These are phyloP conservation scores for Mobula hypostoma DNA, from an alignment of 2,113 vertebrate genomes.

Conservation along the genomic window DNA sequence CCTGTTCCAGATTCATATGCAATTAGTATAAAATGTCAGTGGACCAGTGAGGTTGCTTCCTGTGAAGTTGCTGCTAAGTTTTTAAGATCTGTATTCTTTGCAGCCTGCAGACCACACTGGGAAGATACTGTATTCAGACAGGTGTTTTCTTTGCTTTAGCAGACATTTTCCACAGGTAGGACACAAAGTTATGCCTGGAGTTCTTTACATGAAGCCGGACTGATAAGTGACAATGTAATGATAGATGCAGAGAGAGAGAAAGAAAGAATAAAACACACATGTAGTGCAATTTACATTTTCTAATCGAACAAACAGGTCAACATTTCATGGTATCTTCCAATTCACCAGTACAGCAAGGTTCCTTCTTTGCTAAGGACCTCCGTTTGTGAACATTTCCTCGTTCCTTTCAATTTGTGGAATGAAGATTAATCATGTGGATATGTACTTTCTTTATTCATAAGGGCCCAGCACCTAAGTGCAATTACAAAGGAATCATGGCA, in stretches of 20 bases:
- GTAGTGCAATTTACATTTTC: background rate
- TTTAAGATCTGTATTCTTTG: background rate
- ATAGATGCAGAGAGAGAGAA: too few relatives aligned
- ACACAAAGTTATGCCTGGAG: background rate
- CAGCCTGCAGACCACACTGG: background rate
- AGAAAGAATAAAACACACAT: background rate
- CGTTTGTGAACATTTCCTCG: background rate
- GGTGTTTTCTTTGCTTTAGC: background rate
- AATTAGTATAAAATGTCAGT: background rate
- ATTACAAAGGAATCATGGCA: too few relatives aligned
- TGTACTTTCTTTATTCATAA: background rate
- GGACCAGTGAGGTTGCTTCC: background rate
- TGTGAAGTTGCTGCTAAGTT: background rate
- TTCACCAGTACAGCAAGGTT: background rate
- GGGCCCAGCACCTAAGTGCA: too few relatives aligned
- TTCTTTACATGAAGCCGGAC: background rate
- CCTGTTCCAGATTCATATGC: too few relatives aligned
- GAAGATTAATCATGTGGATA: background rate
- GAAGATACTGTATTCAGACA: background rate
- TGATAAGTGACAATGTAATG: background rate
- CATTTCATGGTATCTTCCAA: background rate
- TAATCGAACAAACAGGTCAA: background rate
- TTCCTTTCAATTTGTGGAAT: background rate
- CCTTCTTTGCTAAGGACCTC: background rate
- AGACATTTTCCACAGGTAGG: background rate